These are phyloP conservation scores for Crepidodera aurea DNA, from an alignment of 2,888 invertebrate species.

Conservation along the genomic window DNA sequence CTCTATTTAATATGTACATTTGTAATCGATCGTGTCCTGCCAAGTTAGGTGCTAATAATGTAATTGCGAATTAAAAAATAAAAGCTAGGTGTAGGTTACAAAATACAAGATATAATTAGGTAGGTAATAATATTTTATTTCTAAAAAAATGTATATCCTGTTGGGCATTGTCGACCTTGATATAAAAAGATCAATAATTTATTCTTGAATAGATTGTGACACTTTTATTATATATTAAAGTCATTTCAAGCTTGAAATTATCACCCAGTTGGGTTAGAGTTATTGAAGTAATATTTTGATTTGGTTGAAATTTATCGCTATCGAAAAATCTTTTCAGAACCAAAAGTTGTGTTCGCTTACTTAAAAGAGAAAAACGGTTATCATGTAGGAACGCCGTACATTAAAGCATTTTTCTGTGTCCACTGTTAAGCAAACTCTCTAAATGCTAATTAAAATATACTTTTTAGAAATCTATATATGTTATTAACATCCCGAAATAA, in stretches of 20 bases:
- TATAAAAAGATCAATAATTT: not conserved
- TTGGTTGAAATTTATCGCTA: too few relatives aligned
- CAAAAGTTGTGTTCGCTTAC: too few relatives aligned
- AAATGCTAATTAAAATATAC: too few relatives aligned
- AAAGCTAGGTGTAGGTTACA: conserved; percentile 27
- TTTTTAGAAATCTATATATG: too few relatives aligned
- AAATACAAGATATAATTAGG: conserved; percentile 21
- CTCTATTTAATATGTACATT: not conserved
- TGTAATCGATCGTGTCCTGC: not conserved
- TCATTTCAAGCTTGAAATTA: not conserved
- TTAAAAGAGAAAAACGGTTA: too few relatives aligned
- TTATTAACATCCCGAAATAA: too few relatives aligned
- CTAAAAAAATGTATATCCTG: conserved; percentile 18
- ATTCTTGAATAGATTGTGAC: not conserved
- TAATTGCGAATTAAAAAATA: not conserved
- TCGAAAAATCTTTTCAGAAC: too few relatives aligned
- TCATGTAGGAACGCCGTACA: too few relatives aligned
- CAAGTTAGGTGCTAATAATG: not conserved
- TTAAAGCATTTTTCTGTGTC: too few relatives aligned
- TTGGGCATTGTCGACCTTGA: conserved; percentile 13
- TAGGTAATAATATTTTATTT: conserved; percentile 18
- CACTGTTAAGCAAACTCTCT: too few relatives aligned
- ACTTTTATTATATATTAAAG: not conserved
- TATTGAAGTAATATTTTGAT: too few relatives aligned
- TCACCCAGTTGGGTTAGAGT: not conserved